Conservation (phyloP, 2,797 vertebrate species). For the Chrosomus eos region DNA sequence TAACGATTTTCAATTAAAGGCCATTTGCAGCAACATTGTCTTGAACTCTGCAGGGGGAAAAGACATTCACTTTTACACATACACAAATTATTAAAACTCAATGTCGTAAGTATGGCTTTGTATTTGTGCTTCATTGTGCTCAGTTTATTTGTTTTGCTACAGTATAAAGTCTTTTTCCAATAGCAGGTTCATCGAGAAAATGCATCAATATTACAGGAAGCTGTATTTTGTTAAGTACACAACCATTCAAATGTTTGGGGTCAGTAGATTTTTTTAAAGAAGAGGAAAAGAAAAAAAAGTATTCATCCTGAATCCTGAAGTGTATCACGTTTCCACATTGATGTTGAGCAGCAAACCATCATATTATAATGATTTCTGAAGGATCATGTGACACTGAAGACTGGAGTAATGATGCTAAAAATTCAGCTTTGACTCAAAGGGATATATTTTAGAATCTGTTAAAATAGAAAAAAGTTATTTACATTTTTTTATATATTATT, state of each 20-base stretch:
- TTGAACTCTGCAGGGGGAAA: neutral
- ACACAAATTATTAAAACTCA: neutral
- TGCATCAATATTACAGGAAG: no score
- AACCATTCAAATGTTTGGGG: neutral
- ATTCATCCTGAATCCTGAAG: neutral
- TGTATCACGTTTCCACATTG: neutral
- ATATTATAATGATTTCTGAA: no score
- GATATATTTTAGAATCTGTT: no score
- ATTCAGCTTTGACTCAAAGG: no score
- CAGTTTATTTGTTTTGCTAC: no score
- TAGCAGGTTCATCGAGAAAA: no score
- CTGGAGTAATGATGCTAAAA: no score
- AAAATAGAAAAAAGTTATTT: no score
- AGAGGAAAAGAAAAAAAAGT: accelerated
- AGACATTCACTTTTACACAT: neutral
- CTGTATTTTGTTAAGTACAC: neutral
- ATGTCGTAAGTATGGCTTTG: neutral
- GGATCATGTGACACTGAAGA: no score
- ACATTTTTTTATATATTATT: no score
- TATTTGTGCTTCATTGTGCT: neutral
- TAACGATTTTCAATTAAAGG: neutral
- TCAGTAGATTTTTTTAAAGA: neutral
- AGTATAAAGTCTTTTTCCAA: no score
- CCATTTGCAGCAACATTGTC: neutral
- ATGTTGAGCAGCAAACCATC: no score